These are phyloP conservation scores for Sardinella longiceps DNA, from an alignment of 2,797 vertebrate genomes.

Conservation along the genomic window DNA sequence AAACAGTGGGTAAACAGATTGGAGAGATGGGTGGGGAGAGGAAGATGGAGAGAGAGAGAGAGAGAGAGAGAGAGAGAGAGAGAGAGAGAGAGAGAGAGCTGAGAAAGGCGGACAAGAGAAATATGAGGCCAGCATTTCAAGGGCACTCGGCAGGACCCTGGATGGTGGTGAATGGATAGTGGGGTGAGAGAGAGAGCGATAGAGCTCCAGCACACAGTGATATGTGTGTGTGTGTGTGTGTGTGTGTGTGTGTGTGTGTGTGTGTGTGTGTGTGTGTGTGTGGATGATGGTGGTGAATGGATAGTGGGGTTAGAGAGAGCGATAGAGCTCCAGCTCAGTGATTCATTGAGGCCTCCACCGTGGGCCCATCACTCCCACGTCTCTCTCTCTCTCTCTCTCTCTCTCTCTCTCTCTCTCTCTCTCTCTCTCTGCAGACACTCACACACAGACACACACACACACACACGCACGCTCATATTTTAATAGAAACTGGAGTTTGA, in stretches of 20 bases:
- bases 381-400: neutral
- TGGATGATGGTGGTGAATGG: conserved; percentile 55
- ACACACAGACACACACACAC: conserved; percentile 17
- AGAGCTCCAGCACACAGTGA: conserved; percentile 56
- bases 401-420: neutral
- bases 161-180: conserved; percentile 63
- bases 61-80: neutral
- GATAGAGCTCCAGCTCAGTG: conserved; percentile 59
- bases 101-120: conserved; percentile 46
- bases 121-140: conserved; percentile 63
- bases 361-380: conserved; percentile 46
- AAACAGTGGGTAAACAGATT: neutral
- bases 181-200: conserved; percentile 58
- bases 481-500: conserved; percentile 3
- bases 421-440: neutral
- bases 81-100: conserved; percentile 17
- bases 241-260: too few species aligned
- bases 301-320: conserved; percentile 64
- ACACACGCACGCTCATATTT: neutral
- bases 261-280: too few species aligned
- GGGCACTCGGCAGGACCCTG: conserved; percentile 64
- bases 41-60: neutral
- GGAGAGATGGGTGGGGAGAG: neutral
- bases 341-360: conserved; percentile 57
- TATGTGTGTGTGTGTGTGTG: too few species aligned